Evolutionary conservation across 2,113 vertebrate genomes (phyloP), one percentile per base, ranked within the genome.

Genomic region (Percopsis transmontana): DNA sequence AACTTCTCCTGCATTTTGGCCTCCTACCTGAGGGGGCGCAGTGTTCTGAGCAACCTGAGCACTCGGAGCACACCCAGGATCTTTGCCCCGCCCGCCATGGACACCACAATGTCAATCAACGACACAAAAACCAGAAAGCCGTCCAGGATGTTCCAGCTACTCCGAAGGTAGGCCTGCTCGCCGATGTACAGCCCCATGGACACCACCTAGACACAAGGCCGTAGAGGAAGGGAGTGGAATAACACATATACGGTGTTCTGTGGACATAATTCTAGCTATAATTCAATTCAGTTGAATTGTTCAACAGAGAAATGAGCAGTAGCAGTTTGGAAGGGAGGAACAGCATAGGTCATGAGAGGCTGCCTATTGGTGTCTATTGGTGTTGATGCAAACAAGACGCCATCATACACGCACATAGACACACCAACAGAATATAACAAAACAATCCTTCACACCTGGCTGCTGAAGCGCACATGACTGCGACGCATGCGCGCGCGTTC

Each of bases 121-220:
- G 97, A 99, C 59, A 99, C 97, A 0, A 99, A 97, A 76, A 99
- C 97, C 57, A 99, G 92, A 85, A 99, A 98, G 62, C 97, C 96
- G 27, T 99, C 97, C 80, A 99, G 90, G 66, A 99, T 87, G 10
- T 99, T 99, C 97, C 97, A 99, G 68, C 97, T 99, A 88, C 97
- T 99, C 47, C 96, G 94, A 69, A 99, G 90, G 71, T 99, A 99
- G 0, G 97, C 94, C 83, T 97, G 94, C 23, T 97, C 94, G 0
- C 97, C 97, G 40, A 98, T 83, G 82, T 97, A 98, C 54, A 99
- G 84, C 44, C 97, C 97, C 88, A 99, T 92, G 1, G 97, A 97
- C 64, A 98, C 96, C 86, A 99, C 95, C 97, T 99, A 82, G 2
- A 71, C 19, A 78, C 42, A 75, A 20, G 13, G 2, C 2, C n/a